Evolutionary conservation across 2,113 vertebrate genomes (phyloP).

Genomic region (Isurus oxyrinchus): DNA sequence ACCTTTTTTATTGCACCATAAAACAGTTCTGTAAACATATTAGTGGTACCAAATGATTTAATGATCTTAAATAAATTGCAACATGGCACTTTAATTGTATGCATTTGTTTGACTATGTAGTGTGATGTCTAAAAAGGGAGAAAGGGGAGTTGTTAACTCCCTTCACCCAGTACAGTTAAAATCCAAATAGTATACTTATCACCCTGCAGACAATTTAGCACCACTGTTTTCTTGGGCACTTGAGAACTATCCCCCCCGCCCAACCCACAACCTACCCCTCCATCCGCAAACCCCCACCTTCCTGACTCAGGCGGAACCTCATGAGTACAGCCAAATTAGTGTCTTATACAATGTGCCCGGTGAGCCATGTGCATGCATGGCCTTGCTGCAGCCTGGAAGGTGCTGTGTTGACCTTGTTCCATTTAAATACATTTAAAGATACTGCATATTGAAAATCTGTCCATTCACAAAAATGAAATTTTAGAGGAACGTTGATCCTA

Average conservation of each 20-base stretch:
- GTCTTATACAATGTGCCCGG: neutral
- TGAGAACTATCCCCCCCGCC: neutral
- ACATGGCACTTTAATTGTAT: slow-evolving; percentile 11
- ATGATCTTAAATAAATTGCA: slow-evolving; percentile 20
- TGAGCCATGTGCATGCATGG: too few species aligned
- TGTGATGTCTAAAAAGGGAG: neutral
- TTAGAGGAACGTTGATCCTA: too few species aligned
- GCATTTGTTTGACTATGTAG: neutral
- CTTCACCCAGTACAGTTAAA: neutral
- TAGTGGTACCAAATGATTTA: slow-evolving; percentile 20
- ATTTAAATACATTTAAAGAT: neutral
- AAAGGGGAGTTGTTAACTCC: neutral
- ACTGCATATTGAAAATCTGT: too few species aligned
- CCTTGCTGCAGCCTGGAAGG: too few species aligned
- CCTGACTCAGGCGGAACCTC: neutral
- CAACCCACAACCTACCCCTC: neutral
- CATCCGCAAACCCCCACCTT: too few species aligned
- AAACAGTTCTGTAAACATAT: slow-evolving; percentile 32
- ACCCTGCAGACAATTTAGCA: neutral
- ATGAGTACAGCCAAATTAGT: neutral
- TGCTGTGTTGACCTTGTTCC: neutral
- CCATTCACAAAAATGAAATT: too few species aligned
- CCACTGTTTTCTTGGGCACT: neutral
- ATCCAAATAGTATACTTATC: neutral
- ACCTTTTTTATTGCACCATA: slow-evolving; percentile 8